Evolutionary conservation across 1,140 invertebrate species (phyloP).

Genomic region (Drosophila arizonae): DNA sequence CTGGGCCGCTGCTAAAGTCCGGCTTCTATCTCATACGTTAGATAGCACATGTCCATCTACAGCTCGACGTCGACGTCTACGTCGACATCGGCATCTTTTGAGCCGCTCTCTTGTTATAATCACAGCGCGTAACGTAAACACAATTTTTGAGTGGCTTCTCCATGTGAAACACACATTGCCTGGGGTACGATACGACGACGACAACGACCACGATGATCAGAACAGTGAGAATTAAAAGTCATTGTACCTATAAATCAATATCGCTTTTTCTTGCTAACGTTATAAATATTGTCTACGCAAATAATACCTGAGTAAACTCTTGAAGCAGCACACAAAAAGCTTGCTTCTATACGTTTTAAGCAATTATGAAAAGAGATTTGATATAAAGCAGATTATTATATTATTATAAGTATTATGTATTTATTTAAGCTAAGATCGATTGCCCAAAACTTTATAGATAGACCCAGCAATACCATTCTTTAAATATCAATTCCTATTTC

Average conservation of each 20-base stretch:
- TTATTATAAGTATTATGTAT: no score
- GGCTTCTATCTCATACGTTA: slow-evolving; percentile 29
- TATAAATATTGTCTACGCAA: not conserved
- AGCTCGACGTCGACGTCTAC: slow-evolving; percentile 10
- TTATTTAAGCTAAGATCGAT: no score
- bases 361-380: no score
- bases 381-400: no score
- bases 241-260: slow-evolving; percentile 39
- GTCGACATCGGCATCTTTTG: slow-evolving; percentile 60
- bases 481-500: no score
- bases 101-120: slow-evolving; percentile 69
- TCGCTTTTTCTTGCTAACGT: not conserved
- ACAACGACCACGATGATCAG: slow-evolving; percentile 20
- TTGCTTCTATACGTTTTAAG: no score
- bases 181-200: slow-evolving; percentile 42
- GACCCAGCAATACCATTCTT: no score
- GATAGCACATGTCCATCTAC: slow-evolving; percentile 49
- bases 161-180: slow-evolving; percentile 71
- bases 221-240: slow-evolving; percentile 36
- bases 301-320: not conserved
- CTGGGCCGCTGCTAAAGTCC: slow-evolving; percentile 4
- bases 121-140: slow-evolving; percentile 77
- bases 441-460: no score
- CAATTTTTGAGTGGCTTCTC: slow-evolving; percentile 74
- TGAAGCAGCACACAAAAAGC: no score